These are phyloP conservation scores for Dastarcus helophoroides DNA, from an alignment of 2,888 invertebrate species.

Conservation along the genomic window DNA sequence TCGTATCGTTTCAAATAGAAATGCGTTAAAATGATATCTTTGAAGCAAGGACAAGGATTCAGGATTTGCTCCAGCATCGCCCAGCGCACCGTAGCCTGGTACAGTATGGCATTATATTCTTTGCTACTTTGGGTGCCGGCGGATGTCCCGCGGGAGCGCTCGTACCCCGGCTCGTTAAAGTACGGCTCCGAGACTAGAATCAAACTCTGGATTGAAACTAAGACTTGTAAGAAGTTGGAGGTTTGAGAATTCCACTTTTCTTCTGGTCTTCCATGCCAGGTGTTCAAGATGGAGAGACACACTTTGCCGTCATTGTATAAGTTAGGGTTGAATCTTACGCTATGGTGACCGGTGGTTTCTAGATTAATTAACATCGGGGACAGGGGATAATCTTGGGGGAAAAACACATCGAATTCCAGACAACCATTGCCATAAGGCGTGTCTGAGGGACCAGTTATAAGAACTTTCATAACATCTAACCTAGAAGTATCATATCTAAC, in stretches of 20 bases:
- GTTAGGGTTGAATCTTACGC: slow-evolving; percentile 87
- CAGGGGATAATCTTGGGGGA: slow-evolving; percentile 56
- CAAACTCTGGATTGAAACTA: slow-evolving; percentile 86
- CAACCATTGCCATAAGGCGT: slow-evolving; percentile 89
- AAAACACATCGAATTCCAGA: slow-evolving; percentile 84
- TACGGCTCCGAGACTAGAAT: slow-evolving; percentile 89
- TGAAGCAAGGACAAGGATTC: slow-evolving; percentile 84
- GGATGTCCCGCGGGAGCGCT: slow-evolving; percentile 78
- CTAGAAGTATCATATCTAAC: slow-evolving; percentile 90
- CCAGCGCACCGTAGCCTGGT: slow-evolving; percentile 91
- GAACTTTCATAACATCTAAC: slow-evolving; percentile 90
- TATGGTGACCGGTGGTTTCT: slow-evolving; percentile 80
- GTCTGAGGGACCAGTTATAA: slow-evolving; percentile 85
- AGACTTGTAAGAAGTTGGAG: slow-evolving; percentile 84
- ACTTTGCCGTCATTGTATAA: slow-evolving; percentile 92
- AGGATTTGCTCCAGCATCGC: slow-evolving; percentile 90
- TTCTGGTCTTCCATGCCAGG: slow-evolving; percentile 93
- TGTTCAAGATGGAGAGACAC: slow-evolving; percentile 88
- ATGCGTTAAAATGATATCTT: slow-evolving; percentile 86
- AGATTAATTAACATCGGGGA: slow-evolving; percentile 84
- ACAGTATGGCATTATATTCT: slow-evolving; percentile 92
- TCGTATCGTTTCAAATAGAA: slow-evolving; percentile 91
- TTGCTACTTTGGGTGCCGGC: slow-evolving; percentile 80
- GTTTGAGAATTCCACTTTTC: slow-evolving; percentile 97
- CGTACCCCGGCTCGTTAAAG: slow-evolving; percentile 92